Base-by-base conservation (phyloP, 1,140 invertebrate genomes). In the Drosophila grimshawi region DNA sequence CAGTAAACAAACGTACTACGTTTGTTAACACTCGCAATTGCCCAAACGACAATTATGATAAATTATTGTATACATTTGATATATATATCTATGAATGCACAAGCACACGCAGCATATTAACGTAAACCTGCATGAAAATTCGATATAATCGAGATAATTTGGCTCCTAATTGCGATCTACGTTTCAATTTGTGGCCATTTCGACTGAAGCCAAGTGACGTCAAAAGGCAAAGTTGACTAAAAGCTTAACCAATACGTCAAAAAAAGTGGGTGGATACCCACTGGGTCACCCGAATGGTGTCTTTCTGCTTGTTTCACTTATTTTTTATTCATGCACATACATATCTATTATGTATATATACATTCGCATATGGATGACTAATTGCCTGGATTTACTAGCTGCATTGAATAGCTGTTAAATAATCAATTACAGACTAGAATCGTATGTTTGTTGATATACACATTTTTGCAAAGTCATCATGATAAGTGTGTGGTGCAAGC, bases 401-500 rank as follows among this genome's bases (percentile, higher is more conserved):
- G 8, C 4, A 4, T 43, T 1, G 19, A 10, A 10, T 43, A 43
- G 10, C 39, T 43, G 10, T 43, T 37, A 39, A 66, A 56, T 48
- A 30, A 48, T 56, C 46, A 29, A 51, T 30, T 35, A 30, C 39
- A 29, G 3, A 46, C 35, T 37, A 37, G 3, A 27, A 45, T 19
- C 7, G 41, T 4, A 19, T 7, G 39, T 56, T 65, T 56, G 10
- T 65, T 55, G 27, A 35, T 48, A 55, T 66, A 5, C 6, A 37
- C 41, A 46, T 29, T 30, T 41, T 2, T 39, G 52, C 53, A 66
- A 57, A 8, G 43, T 57, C 53, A 41, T 10, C 6, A 32, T 66
- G 33, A 59, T 49, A n/a, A 57, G 10, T 43, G 39, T 41, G 39
- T 43, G 39, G 10, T 3, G 10, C 39, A 43, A 43, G 39, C 39